These are phyloP conservation scores for Drosophila varians DNA, from an alignment of 1,140 invertebrate species.

Conservation along the genomic window DNA sequence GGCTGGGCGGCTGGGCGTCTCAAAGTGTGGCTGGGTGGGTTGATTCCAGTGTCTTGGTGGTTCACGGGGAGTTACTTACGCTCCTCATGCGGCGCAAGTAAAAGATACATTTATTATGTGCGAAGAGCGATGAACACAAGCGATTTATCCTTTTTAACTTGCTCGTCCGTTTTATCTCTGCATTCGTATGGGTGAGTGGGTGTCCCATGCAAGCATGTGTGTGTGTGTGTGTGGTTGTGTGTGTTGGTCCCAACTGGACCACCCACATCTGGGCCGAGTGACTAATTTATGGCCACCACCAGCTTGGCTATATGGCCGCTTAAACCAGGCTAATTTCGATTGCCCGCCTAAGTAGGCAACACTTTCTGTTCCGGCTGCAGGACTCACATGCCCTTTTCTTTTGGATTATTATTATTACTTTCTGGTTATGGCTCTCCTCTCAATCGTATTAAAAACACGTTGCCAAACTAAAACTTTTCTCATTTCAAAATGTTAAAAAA, in stretches of 20 bases:
- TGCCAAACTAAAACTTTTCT: constrained; percentile 71
- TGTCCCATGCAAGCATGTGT: constrained; percentile 12
- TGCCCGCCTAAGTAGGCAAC: constrained; percentile 58
- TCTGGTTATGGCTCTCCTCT: background rate
- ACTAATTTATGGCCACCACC: constrained; percentile 77
- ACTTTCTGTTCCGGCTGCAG: constrained; percentile 6
- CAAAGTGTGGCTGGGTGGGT: background rate
- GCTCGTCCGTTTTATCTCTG: constrained; percentile 45
- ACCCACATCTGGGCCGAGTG: constrained; percentile 59
- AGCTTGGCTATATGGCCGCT: constrained; percentile 51
- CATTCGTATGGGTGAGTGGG: constrained; percentile 4
- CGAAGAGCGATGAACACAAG: constrained; percentile 83
- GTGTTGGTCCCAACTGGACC: constrained; percentile 52
- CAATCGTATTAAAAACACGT: constrained; percentile 57
- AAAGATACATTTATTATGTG: constrained; percentile 83
- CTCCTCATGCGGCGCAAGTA: constrained; percentile 74
- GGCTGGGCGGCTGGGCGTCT: constrained; percentile 22
- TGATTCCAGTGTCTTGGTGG: constrained; percentile 2
- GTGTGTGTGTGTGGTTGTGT: constrained; percentile 2
- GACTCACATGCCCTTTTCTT: background rate
- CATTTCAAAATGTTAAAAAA: constrained; percentile 80
- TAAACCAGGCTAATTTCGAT: constrained; percentile 67
- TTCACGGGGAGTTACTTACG: constrained; percentile 71
- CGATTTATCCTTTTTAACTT: constrained; percentile 83
- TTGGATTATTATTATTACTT: background rate